Evolutionary conservation across 1,140 invertebrate species (phyloP), one percentile per base, ranked within the genome.

Genomic region (Drosophila littoralis): DNA sequence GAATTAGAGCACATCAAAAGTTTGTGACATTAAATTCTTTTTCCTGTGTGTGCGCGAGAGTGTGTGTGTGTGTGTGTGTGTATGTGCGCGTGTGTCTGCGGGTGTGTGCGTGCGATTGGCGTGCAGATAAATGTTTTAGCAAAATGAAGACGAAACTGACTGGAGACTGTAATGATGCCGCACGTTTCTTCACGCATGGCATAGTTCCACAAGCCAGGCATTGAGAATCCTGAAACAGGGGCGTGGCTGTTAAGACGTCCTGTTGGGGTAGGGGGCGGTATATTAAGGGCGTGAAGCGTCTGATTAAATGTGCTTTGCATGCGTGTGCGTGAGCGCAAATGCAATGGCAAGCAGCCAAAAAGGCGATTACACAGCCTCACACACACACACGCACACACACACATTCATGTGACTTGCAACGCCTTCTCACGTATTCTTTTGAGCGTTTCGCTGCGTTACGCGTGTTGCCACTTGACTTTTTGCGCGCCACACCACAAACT

Each of bases 1-100:
- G 78, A 85, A 85, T 85, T 81, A 86, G 78, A 86, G 50, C 67
- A 81, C 78, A 85, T 85, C 81, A 86, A 81, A 85, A 85, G 81
- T 85, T 85, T 78, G 82, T 70, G 63, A 78, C 78, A 85, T 83
- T 75, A 86, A 75, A 85, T 75, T 75, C 42, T 61, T 59, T 50
- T 35, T 35, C 35, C 22, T 28, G 4, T 5, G 22, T 28, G 22
- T 57, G 9, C 6, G 46, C 5, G 6, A n/a, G n/a, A n/a, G 45
- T 2, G 13, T 45, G 43, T 17, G 43, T 15, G 15, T 45, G 42
- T 17, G 8, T 54, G 13, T 28, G 48, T 6, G 22, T 32, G 9
- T 52, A 3, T 7, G n/a, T 15, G 33, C 13, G 32, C 5, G 50
- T 28, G 12, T 5, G 38, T 15, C 5, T 12, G 28, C n/a, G 38